Percentiles rank a stretch among this genome's conserved stretches.
Conservation (phyloP, 1,140 invertebrate species). For the Pseudachorutes palmiensis region DNA sequence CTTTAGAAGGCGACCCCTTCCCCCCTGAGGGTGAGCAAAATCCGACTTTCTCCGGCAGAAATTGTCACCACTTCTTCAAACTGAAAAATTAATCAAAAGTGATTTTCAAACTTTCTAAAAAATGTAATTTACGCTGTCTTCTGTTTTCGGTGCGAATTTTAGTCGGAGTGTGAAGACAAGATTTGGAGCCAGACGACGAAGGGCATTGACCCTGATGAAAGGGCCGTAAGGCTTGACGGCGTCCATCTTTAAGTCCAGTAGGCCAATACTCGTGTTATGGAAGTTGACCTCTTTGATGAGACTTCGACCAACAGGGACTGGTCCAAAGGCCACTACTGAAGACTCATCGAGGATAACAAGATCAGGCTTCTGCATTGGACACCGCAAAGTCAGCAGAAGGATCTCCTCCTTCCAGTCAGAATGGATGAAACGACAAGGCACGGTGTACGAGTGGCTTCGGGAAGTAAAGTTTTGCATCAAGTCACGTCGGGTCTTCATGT, state of each 20-base stretch:
- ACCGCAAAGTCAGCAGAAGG: conserved; percentile 8
- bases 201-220: conserved; percentile 15
- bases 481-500: conserved; percentile 6
- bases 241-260: conserved; percentile 8
- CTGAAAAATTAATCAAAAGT: background rate
- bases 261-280: background rate
- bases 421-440: conserved; percentile 10
- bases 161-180: conserved; percentile 18
- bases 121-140: background rate
- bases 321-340: conserved; percentile 4
- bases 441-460: background rate
- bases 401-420: background rate
- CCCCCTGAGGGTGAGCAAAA: background rate
- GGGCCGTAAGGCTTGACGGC: conserved; percentile 18
- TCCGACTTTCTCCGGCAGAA: conserved; percentile 4
- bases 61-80: background rate
- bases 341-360: conserved; percentile 9
- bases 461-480: background rate
- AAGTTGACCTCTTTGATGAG: conserved; percentile 6
- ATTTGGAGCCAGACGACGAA: conserved; percentile 8
- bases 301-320: background rate
- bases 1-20: background rate
- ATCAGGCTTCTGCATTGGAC: conserved; percentile 18
- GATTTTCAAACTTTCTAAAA: background rate
- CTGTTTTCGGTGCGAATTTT: conserved; percentile 9